A percentile compares a stretch with the other conserved stretches of the same genome.
These are phyloP conservation scores for Cebidichthys violaceus DNA, from an alignment of 2,113 vertebrate genomes.

Conservation along the genomic window DNA sequence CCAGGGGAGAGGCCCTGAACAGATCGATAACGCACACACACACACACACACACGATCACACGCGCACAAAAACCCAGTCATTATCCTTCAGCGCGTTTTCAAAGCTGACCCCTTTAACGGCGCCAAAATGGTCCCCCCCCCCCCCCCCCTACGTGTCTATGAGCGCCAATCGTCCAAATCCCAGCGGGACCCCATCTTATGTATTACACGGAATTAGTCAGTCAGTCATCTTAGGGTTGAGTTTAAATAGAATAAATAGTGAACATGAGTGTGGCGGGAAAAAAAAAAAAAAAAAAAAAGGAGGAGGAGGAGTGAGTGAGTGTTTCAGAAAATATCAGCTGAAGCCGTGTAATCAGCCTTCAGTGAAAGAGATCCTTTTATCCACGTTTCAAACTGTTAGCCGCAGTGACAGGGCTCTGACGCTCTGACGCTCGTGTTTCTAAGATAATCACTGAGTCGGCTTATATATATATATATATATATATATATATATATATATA, in stretches of 20 bases:
- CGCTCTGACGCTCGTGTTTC: neutral
- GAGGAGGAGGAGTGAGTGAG: slow-evolving; percentile 12
- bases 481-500: too few relatives aligned
- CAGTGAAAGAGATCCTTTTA: slow-evolving; percentile 52
- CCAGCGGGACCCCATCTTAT: neutral
- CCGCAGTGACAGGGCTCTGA: slow-evolving; percentile 2
- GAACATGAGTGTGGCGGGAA: neutral
- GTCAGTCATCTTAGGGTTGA: slow-evolving; percentile 23
- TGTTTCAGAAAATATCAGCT: slow-evolving; percentile 21
- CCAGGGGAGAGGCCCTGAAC: slow-evolving; percentile 30
- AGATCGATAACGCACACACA: slow-evolving; percentile 58
- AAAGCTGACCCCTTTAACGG: slow-evolving; percentile 41
- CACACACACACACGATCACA: neutral
- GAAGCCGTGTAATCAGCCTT: slow-evolving; percentile 53
- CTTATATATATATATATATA: too few relatives aligned
- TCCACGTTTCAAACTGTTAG: slow-evolving; percentile 26
- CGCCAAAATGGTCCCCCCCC: slow-evolving; percentile 32
- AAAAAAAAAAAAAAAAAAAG: too few relatives aligned
- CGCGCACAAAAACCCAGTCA: slow-evolving; percentile 8
- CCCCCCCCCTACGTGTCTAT: too few relatives aligned
- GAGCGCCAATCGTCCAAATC: neutral
- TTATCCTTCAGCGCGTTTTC: slow-evolving; percentile 33
- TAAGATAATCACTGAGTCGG: slow-evolving; percentile 24
- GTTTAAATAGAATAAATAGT: slow-evolving; percentile 40
- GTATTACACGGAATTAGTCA: slow-evolving; percentile 36